phyloP scores from a whole-genome alignment of 2,113 vertebrate species.

The Murina feae region DNA sequence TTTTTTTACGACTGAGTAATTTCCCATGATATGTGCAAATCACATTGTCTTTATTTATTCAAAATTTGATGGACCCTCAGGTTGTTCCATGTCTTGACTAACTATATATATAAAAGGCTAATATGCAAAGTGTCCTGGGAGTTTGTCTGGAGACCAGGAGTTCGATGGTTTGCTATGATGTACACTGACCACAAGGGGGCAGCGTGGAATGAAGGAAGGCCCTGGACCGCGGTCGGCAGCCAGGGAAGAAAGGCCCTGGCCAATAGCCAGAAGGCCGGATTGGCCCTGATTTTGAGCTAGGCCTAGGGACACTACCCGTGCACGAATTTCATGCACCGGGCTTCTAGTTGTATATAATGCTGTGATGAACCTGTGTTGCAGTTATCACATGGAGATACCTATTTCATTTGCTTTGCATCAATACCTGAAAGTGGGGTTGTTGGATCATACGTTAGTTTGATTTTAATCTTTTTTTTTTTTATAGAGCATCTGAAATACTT shows the following conservation, averaged over 20 bases:
- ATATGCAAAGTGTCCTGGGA: no score
- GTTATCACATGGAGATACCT: background rate
- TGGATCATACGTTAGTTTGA: background rate
- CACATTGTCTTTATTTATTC: background rate
- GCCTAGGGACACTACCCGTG: no score
- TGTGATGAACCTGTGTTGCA: background rate
- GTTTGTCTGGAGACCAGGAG: no score
- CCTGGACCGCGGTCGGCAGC: no score
- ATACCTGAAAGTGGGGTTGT: background rate
- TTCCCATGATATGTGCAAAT: background rate
- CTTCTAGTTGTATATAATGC: background rate
- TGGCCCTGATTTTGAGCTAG: no score
- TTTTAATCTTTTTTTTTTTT: background rate
- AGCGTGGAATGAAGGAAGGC: no score
- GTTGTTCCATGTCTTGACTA: background rate
- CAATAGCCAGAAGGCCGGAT: no score
- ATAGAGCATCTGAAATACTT: constrained; percentile 58
- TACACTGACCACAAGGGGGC: no score
- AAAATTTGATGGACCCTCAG: background rate
- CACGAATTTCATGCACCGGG: no score
- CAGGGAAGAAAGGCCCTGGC: no score
- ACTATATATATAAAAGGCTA: no score
- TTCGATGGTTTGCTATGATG: background rate
- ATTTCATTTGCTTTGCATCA: background rate
- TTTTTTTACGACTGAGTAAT: background rate